These are phyloP conservation scores for Pollenia angustigena DNA, from an alignment of 2,888 invertebrate genomes.

Conservation along the genomic window DNA sequence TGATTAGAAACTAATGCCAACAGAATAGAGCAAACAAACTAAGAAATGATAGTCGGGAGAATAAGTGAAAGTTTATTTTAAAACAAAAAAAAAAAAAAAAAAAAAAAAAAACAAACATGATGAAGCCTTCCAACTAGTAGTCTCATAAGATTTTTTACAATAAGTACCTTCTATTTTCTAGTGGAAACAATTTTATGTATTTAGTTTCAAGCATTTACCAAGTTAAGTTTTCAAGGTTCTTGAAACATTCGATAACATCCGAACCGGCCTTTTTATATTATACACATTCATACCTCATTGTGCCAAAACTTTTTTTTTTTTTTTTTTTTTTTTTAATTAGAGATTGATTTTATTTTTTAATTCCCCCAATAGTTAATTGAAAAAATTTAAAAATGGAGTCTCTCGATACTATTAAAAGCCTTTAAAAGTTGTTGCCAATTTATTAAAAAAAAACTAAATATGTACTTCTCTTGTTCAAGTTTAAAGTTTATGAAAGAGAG, in stretches of 20 bases:
- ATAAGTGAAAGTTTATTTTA: neutral
- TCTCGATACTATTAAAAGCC: neutral
- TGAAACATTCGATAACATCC: neutral
- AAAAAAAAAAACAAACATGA: neutral
- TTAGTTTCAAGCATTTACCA: neutral
- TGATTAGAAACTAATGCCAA: neutral
- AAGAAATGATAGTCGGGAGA: neutral
- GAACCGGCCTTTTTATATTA: neutral
- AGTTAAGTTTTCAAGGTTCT: neutral
- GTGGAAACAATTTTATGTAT: neutral
- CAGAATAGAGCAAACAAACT: neutral
- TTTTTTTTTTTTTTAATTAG: conserved; percentile 27
- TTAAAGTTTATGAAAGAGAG: too few species aligned
- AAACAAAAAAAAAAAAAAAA: too few species aligned
- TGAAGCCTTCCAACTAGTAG: neutral
- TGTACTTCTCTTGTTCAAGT: too few species aligned
- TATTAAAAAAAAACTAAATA: neutral
- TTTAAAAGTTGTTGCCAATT: too few species aligned
- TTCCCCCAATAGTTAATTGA: neutral
- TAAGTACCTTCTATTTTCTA: neutral
- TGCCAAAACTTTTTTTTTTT: conserved; percentile 64
- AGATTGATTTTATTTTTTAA: conserved; percentile 18
- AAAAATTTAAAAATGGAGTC: neutral
- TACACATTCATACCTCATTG: conserved; percentile 65
- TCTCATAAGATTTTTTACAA: neutral